Base-by-base conservation (phyloP, 2,797 vertebrate genomes). In the Enteromius fasciolatus region DNA sequence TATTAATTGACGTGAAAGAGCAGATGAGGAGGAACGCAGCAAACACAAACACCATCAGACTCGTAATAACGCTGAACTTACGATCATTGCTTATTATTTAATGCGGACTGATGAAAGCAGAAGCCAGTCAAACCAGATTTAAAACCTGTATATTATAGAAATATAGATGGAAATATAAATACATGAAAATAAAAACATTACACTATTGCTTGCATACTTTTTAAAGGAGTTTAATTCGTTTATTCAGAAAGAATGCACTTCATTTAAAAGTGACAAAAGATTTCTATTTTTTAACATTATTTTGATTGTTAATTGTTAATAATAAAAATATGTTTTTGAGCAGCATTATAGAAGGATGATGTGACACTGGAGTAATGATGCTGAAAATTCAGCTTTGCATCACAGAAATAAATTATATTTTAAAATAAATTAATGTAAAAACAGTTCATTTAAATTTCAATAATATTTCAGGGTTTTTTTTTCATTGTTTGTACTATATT, bases 31-130 rank as follows among this genome's bases (percentile, higher is more conserved):
- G 33, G 46, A 57, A 46, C 20, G 5, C 14, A n/a, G 33, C n/a
- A 76, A 39, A 76, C 20, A 57, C 44, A 79, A 69, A 69, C 78
- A 14, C 66, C 41, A 64, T 33, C 46, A 54, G 76, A 68, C 20
- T n/a, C 8, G 48, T 68, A 61, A 44, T 76, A 76, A 61, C 33
- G 41, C 11, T 1, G 6, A 75, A 5, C 8, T 3, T 17, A 39
- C 1, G 2, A 4, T 76, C 57, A 63, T 46, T 63, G 20, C 36
- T 20, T 39, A 28, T 28, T 0, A 46, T 41, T 63, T 31, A 20
- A 25, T 6, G 15, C 11, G 28, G 14, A 31, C 17, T 31, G 3
- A 31, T 44, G 17, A 31, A 28, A 31, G 9, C 17, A 10, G 25
- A 72, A 46, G 39, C 70, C 48, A 5, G 44, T 7, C 17, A 54